A percentile compares a stretch with the other conserved stretches of the same genome.
Conservation (phyloP, 1,140 invertebrate genomes). For the Chelonus insularis region DNA sequence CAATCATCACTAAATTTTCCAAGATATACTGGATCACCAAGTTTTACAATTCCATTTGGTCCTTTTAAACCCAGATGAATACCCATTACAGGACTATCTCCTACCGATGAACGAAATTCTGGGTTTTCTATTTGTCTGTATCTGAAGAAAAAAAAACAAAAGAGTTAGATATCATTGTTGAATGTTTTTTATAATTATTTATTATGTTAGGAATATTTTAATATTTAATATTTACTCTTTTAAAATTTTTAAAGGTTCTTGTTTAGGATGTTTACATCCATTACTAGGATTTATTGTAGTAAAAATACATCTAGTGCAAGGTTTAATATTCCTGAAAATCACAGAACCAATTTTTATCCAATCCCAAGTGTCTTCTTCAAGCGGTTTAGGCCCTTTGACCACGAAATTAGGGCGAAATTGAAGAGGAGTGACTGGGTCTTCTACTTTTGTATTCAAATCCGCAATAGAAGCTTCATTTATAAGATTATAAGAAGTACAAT, state of each 20-base stretch:
- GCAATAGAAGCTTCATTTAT: slow-evolving; percentile 67
- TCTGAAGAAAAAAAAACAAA: slow-evolving; percentile 37
- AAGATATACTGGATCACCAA: slow-evolving; percentile 56
- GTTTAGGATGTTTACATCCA: slow-evolving; percentile 56
- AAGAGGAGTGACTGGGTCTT: slow-evolving; percentile 59
- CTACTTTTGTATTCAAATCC: slow-evolving; percentile 65
- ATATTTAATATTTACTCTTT: slow-evolving; percentile 47
- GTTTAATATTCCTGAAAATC: slow-evolving; percentile 67
- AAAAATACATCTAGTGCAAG: slow-evolving; percentile 68
- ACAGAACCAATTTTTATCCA: slow-evolving; percentile 70
- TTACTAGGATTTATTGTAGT: slow-evolving; percentile 65
- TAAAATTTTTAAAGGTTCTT: slow-evolving; percentile 64
- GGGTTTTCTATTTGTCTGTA: slow-evolving; percentile 53
- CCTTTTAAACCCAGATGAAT: slow-evolving; percentile 52
- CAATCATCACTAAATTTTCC: too few relatives aligned
- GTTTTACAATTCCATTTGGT: slow-evolving; percentile 37
- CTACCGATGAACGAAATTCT: slow-evolving; percentile 33
- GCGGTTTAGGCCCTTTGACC: slow-evolving; percentile 65
- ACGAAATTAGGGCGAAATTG: slow-evolving; percentile 73
- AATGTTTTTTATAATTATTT: too few relatives aligned
- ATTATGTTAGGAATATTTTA: not conserved
- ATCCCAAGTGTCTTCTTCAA: slow-evolving; percentile 71
- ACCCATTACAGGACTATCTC: slow-evolving; percentile 55
- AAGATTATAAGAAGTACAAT: slow-evolving; percentile 64
- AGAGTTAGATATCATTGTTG: too few relatives aligned